Evolutionary conservation across 2,113 vertebrate species (phyloP).

Genomic region (Grallaria varia): DNA sequence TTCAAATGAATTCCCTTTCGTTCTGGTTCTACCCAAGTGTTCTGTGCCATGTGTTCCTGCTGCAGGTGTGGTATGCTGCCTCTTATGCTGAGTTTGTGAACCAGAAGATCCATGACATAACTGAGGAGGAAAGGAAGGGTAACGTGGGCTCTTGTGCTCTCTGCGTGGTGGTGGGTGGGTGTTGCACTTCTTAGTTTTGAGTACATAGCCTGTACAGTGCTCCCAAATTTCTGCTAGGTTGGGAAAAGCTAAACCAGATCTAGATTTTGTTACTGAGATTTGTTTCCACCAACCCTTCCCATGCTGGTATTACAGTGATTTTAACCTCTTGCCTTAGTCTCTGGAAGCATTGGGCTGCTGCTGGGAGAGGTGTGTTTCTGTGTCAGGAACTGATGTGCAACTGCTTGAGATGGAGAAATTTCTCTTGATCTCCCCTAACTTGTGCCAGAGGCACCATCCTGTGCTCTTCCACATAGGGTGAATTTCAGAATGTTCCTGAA

Average conservation of each 20-base stretch:
- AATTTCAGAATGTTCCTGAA: neutral
- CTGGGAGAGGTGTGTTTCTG: neutral
- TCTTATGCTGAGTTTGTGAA: conserved; percentile 96
- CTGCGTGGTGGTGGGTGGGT: neutral
- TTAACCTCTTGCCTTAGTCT: neutral
- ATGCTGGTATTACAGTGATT: neutral
- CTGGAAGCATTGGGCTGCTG: neutral
- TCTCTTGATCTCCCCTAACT: neutral
- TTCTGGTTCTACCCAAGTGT: neutral
- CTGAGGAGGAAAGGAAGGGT: conserved; percentile 97
- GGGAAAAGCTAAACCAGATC: neutral
- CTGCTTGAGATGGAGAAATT: neutral
- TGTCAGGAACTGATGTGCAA: neutral
- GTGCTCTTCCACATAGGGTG: neutral
- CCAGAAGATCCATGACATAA: conserved; percentile 93
- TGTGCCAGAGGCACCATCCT: neutral
- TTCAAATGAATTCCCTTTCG: neutral
- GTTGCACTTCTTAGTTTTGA: neutral
- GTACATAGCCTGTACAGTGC: neutral
- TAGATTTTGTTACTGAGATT: neutral
- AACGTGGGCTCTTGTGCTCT: neutral
- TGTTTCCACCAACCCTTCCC: neutral
- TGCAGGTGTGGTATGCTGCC: conserved; percentile 96
- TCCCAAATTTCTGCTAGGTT: neutral
- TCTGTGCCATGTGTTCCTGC: neutral